Evolutionary conservation across 1,140 invertebrate genomes (phyloP).

Genomic region (Pantala flavescens): DNA sequence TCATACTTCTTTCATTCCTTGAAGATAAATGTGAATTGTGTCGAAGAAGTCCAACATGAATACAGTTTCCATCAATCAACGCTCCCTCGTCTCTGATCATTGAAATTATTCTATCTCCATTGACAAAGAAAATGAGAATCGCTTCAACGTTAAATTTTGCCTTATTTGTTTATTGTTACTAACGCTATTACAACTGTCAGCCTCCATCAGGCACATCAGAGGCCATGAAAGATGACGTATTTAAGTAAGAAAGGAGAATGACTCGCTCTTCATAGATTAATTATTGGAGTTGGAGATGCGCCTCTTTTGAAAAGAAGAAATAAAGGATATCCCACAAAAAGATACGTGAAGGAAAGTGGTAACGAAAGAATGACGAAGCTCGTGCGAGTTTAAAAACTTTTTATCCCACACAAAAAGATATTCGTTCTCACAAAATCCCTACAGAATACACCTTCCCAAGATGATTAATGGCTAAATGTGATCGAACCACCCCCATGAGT

Average conservation of each 20-base stretch:
- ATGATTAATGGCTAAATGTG: background rate
- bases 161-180: no score
- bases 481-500: constrained; percentile 6
- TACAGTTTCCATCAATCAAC: no score
- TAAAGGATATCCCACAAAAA: background rate
- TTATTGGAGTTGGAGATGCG: background rate
- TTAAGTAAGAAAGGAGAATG: background rate
- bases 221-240: background rate
- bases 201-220: background rate
- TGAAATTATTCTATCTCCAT: no score
- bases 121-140: no score
- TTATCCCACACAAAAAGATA: background rate
- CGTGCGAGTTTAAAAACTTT: background rate
- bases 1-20: no score
- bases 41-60: no score
- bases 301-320: background rate
- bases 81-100: no score
- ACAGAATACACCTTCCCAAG: background rate
- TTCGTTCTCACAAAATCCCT: background rate
- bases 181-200: no score
- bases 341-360: background rate
- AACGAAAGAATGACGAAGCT: constrained; percentile 4
- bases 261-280: background rate
- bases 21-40: no score
- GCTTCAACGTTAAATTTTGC: no score